A percentile compares a stretch with the other conserved stretches of the same genome.
These are phyloP conservation scores for Tetragonisca angustula DNA, from an alignment of 2,888 invertebrate genomes.

Conservation along the genomic window DNA sequence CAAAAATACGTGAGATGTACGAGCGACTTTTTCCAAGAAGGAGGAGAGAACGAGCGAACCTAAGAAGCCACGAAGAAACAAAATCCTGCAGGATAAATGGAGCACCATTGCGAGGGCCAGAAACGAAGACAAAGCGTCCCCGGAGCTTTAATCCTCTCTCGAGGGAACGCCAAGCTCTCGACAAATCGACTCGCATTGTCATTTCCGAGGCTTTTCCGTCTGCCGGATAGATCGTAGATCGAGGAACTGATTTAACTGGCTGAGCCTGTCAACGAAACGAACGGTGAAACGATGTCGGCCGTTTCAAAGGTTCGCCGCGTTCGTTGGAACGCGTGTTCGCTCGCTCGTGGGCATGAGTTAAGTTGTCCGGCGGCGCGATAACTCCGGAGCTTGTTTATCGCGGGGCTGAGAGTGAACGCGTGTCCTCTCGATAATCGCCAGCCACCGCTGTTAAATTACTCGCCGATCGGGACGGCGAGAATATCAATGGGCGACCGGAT, in stretches of 20 bases:
- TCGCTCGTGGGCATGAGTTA: slow-evolving; percentile 53
- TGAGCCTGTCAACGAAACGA: slow-evolving; percentile 62
- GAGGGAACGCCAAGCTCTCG: not conserved
- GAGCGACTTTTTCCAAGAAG: not conserved
- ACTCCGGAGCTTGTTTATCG: slow-evolving; percentile 57
- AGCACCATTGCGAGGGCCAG: not conserved
- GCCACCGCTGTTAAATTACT: slow-evolving; percentile 35
- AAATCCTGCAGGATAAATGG: not conserved
- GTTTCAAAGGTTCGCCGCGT: slow-evolving; percentile 60
- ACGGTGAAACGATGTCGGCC: slow-evolving; percentile 38
- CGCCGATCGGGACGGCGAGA: not conserved
- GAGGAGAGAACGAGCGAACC: not conserved
- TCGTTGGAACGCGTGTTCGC: slow-evolving; percentile 49
- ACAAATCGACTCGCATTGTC: slow-evolving; percentile 42
- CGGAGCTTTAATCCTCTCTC: not conserved
- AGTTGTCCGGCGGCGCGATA: slow-evolving; percentile 48
- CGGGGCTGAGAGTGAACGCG: slow-evolving; percentile 9
- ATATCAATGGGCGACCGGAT: not conserved
- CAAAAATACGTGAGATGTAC: not conserved
- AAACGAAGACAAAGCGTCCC: not conserved
- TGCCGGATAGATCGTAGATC: not conserved
- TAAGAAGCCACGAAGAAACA: not conserved
- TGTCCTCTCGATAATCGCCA: slow-evolving; percentile 29
- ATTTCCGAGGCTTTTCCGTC: not conserved
- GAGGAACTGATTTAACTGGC: slow-evolving; percentile 4